These are phyloP conservation scores for Nycticorax nycticorax DNA, from an alignment of 2,113 vertebrate genomes.

Conservation along the genomic window DNA sequence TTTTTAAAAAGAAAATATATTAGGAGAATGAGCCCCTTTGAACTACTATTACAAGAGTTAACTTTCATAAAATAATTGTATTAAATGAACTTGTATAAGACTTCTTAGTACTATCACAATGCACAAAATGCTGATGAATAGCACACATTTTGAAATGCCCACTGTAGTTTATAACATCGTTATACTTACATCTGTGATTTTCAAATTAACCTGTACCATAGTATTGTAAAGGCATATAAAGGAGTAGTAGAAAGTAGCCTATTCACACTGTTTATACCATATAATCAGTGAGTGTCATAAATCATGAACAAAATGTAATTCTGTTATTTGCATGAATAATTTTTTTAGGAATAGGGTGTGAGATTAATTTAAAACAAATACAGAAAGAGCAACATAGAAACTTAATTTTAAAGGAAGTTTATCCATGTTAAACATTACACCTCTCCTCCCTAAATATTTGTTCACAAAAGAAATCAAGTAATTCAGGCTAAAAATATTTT, in stretches of 20 bases:
- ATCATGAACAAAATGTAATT: not conserved
- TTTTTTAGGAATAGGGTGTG: not conserved
- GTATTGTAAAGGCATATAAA: not conserved
- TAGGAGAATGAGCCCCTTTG: not conserved
- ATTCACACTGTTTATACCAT: not conserved
- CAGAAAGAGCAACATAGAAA: not conserved
- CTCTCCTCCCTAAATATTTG: not conserved
- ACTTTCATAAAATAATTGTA: not conserved
- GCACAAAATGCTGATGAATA: not conserved
- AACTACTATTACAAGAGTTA: not conserved
- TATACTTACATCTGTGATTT: not conserved
- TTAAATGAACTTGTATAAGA: not conserved
- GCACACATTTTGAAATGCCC: not conserved
- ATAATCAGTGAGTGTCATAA: not conserved
- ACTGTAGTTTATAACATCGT: not conserved
- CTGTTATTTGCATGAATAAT: not conserved
- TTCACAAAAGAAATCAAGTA: not conserved
- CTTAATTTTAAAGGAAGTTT: not conserved
- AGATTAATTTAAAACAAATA: not conserved
- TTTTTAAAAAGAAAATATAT: not conserved
- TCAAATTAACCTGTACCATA: not conserved
- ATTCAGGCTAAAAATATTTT: not conserved
- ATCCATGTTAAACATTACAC: not conserved
- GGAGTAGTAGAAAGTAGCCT: not conserved
- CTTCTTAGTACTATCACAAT: not conserved